Evolutionary conservation across 1,140 invertebrate species (phyloP).

Genomic region (Cotesia glomerata): DNA sequence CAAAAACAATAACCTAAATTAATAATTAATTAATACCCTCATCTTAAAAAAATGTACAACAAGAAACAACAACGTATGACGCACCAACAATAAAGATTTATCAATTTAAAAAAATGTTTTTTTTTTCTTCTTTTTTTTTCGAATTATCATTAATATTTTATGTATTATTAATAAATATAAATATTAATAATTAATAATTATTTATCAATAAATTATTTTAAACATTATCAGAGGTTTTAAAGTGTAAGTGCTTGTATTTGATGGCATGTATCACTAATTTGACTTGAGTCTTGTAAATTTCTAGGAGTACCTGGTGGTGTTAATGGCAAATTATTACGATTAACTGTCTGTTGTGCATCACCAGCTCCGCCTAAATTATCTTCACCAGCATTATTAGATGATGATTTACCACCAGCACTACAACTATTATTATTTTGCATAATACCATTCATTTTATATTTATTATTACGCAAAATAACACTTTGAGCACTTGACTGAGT

Average conservation of each 20-base stretch:
- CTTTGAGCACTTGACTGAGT: constrained; percentile 27
- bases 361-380: constrained; percentile 45
- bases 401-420: too few species aligned
- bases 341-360: constrained; percentile 20
- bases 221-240: constrained; percentile 32
- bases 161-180: too few species aligned
- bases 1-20: constrained; percentile 4
- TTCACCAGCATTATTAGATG: constrained; percentile 43
- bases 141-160: too few species aligned
- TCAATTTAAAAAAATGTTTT: neutral
- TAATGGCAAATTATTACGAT: constrained; percentile 16
- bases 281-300: constrained; percentile 44
- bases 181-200: constrained; percentile 26
- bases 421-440: constrained; percentile 31
- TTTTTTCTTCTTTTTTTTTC: neutral
- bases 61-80: constrained; percentile 21
- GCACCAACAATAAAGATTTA: constrained; percentile 15
- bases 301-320: constrained; percentile 25
- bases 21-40: neutral
- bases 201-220: too few species aligned
- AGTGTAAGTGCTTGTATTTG: constrained; percentile 57
- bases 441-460: constrained; percentile 57
- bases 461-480: constrained; percentile 44
- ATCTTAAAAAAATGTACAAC: constrained; percentile 10
- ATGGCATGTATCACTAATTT: constrained; percentile 57